Evolutionary conservation across 1,140 invertebrate species (phyloP).

Genomic region (Penaeus vannamei): DNA sequence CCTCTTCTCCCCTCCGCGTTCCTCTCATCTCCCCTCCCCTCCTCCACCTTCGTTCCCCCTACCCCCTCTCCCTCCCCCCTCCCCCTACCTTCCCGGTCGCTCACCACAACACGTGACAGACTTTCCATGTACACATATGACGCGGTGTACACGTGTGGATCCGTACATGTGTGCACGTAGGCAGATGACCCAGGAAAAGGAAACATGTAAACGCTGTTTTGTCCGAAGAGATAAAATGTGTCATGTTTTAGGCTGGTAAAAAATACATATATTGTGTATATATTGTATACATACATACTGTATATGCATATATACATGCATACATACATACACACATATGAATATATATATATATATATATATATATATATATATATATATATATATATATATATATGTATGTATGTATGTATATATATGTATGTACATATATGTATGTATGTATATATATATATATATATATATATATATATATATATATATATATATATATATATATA

Average conservation of each 20-base stretch:
- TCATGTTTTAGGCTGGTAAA: background rate
- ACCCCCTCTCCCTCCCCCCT: background rate
- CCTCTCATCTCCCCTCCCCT: background rate
- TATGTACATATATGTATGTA: background rate
- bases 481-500: background rate
- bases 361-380: background rate
- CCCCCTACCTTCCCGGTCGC: too few relatives aligned
- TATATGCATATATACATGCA: background rate
- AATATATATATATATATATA: background rate
- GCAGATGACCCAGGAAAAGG: too few relatives aligned
- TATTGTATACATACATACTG: background rate
- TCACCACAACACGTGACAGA: too few relatives aligned
- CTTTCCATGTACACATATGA: too few relatives aligned
- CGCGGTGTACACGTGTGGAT: too few relatives aligned
- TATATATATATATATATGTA: background rate
- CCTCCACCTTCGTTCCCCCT: background rate
- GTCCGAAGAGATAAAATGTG: too few relatives aligned
- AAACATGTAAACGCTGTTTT: too few relatives aligned
- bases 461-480: background rate
- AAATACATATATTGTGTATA: background rate
- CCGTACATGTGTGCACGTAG: too few relatives aligned
- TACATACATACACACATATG: background rate
- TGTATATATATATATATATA: too few relatives aligned
- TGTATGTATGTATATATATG: background rate
- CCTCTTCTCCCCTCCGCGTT: background rate